A percentile compares a stretch with the other conserved stretches of the same genome.
These are phyloP conservation scores for Hozukius guyotensis DNA, from an alignment of 2,797 vertebrate genomes.

Conservation along the genomic window DNA sequence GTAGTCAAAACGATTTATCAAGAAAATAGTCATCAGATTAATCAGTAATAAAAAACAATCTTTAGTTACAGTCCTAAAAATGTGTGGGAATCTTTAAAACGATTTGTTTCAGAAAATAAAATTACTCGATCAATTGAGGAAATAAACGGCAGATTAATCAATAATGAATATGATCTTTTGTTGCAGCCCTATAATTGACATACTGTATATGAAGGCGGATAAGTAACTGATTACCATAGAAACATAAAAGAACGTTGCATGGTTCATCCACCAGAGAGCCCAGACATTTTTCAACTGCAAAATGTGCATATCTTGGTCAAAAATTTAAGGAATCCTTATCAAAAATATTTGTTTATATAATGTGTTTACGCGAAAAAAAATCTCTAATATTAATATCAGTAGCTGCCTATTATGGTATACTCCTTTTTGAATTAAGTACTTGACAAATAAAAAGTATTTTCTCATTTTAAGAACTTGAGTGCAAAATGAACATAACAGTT, in stretches of 20 bases:
- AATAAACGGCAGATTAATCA: background rate
- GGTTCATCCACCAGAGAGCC: background rate
- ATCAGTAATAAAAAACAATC: too few species aligned
- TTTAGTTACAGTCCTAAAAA: background rate
- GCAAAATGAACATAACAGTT: too few species aligned
- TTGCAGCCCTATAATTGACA: background rate
- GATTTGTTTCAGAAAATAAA: too few species aligned
- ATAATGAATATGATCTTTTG: background rate
- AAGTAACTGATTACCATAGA: background rate
- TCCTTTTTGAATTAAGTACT: too few species aligned
- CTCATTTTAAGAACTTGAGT: too few species aligned
- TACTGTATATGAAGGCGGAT: background rate
- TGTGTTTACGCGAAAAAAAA: background rate
- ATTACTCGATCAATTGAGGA: background rate
- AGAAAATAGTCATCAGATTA: background rate
- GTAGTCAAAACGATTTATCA: background rate
- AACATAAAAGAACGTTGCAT: background rate
- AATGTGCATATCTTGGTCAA: background rate
- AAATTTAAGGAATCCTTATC: background rate
- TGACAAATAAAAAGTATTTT: too few species aligned
- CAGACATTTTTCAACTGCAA: background rate
- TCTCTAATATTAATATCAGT: background rate
- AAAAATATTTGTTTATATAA: background rate
- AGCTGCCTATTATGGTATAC: background rate
- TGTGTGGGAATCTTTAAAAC: background rate